A percentile compares a stretch with the other conserved stretches of the same genome.
These are phyloP conservation scores for Calyptomena viridis DNA, from an alignment of 2,113 vertebrate species.

Conservation along the genomic window DNA sequence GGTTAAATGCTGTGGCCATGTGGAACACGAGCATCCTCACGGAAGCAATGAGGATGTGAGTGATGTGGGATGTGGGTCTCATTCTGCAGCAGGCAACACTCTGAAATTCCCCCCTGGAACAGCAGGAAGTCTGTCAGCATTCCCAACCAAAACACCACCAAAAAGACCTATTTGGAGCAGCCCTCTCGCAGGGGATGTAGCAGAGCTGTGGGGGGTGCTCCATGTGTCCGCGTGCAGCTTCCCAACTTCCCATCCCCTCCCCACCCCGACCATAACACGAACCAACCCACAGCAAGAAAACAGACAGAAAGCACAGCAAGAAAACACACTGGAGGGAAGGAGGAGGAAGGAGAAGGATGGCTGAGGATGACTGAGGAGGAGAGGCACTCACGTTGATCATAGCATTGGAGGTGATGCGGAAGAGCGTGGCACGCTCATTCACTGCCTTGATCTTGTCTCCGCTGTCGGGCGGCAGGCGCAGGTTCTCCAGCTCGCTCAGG, in stretches of 20 bases:
- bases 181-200: accelerated
- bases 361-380: neutral
- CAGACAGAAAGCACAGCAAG: too few relatives aligned
- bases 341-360: accelerated
- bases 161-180: accelerated
- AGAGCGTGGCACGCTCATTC: slow-evolving; percentile 94
- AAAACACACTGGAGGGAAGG: neutral
- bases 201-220: accelerated
- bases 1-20: neutral
- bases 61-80: neutral
- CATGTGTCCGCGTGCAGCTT: accelerated
- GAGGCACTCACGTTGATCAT: slow-evolving; percentile 88
- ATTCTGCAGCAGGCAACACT: accelerated
- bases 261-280: too few relatives aligned
- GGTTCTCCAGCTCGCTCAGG: slow-evolving; percentile 90
- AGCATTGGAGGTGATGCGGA: slow-evolving; percentile 99
- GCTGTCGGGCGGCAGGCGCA: slow-evolving; percentile 85
- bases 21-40: neutral
- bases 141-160: neutral
- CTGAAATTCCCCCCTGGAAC: accelerated
- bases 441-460: slow-evolving; percentile 93
- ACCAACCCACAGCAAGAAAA: too few relatives aligned
- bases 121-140: neutral
- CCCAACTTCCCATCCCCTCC: neutral
- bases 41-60: neutral